Percentiles rank a stretch among this genome's conserved stretches.
These are phyloP conservation scores for Bombus haemorrhoidalis DNA, from an alignment of 1,140 invertebrate genomes.

Conservation along the genomic window DNA sequence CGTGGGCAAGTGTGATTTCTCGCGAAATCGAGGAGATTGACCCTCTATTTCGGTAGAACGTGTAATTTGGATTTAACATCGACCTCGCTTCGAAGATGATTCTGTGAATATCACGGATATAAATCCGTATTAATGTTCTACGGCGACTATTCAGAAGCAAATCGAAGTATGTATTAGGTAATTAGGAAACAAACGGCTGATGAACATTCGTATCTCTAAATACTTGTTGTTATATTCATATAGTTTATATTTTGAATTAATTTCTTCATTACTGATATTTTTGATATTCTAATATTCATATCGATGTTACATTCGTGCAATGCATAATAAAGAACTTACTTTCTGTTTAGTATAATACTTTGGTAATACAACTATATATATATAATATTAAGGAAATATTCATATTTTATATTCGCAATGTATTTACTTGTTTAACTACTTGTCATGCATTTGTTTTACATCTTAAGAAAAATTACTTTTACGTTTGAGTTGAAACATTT, in stretches of 20 bases:
- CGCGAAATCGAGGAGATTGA: constrained; percentile 34
- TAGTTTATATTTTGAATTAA: not conserved
- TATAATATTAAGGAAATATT: no score
- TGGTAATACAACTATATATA: no score
- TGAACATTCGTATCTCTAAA: not conserved
- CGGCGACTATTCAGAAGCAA: not conserved
- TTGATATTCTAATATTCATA: not conserved
- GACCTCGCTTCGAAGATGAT: not conserved
- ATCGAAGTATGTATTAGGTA: no score
- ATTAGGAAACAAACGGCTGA: not conserved
- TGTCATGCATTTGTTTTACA: no score
- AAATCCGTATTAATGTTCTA: not conserved
- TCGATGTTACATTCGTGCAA: no score
- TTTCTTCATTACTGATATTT: not conserved
- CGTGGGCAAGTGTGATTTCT: constrained; percentile 43
- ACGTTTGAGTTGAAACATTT: no score
- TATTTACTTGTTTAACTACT: no score
- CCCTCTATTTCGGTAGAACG: not conserved
- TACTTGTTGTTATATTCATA: not conserved
- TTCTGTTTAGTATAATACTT: no score
- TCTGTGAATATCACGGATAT: not conserved
- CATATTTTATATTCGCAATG: no score
- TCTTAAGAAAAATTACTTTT: no score
- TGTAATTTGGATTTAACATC: constrained; percentile 14
- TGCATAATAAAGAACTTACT: no score